These are phyloP conservation scores for Pyrocephalus nanus DNA, from an alignment of 2,797 vertebrate species.

Conservation along the genomic window DNA sequence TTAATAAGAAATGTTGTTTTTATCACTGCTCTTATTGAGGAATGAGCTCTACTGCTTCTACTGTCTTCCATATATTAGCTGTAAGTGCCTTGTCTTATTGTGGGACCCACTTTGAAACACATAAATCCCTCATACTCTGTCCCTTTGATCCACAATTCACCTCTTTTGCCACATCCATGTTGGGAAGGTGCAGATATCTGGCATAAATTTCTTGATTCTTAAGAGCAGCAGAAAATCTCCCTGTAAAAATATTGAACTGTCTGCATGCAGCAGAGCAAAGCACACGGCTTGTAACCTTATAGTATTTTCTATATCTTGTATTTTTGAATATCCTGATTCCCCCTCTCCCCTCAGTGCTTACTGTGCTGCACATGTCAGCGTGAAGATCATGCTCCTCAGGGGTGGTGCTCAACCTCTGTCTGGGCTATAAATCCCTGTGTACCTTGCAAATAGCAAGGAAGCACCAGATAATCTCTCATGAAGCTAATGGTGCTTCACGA, in stretches of 20 bases:
- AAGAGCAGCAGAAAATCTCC: neutral
- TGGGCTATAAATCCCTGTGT: neutral
- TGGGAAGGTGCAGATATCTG: neutral
- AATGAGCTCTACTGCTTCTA: neutral
- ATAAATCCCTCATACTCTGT: neutral
- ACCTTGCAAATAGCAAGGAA: neutral
- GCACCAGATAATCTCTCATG: neutral
- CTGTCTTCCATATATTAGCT: neutral
- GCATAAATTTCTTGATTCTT: neutral
- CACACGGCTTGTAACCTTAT: neutral
- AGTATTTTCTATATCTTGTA: neutral
- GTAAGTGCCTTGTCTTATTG: neutral
- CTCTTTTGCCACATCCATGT: rapidly evolving
- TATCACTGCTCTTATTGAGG: neutral
- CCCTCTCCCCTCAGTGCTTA: neutral
- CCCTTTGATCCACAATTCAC: neutral
- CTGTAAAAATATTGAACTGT: neutral
- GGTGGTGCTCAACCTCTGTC: neutral
- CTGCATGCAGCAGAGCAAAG: neutral
- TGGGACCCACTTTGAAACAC: neutral
- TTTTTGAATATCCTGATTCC: neutral
- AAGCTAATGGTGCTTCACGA: neutral
- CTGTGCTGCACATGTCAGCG: neutral
- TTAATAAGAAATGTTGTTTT: neutral
- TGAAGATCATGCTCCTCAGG: neutral